Conservation (phyloP, 2,113 vertebrate genomes). For the Atrichornis clamosus region DNA sequence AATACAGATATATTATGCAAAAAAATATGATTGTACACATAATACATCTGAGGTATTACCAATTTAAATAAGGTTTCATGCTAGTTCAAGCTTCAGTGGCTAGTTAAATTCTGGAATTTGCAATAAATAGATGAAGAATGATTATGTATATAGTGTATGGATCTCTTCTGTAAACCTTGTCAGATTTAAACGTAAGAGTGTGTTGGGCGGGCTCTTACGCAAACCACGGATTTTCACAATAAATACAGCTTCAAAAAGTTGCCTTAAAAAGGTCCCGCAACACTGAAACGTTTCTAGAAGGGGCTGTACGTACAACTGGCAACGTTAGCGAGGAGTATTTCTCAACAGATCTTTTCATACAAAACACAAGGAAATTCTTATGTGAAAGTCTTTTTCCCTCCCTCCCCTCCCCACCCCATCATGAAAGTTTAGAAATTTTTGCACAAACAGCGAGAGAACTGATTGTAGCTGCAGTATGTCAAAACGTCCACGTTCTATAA, state of each 20-base stretch:
- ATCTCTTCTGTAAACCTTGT: constrained; percentile 60
- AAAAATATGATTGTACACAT: constrained; percentile 77
- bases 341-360: constrained; percentile 44
- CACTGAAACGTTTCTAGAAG: constrained; percentile 41
- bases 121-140: constrained; percentile 72
- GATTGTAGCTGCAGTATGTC: constrained; percentile 67
- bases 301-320: constrained; percentile 46
- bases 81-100: constrained; percentile 71
- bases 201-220: neutral
- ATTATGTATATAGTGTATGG: constrained; percentile 50
- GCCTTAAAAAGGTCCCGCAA: constrained; percentile 55
- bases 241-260: constrained; percentile 65
- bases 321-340: constrained; percentile 38
- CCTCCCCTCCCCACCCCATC: neutral
- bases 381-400: constrained; percentile 11
- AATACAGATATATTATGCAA: constrained; percentile 83
- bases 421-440: constrained; percentile 54
- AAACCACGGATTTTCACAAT: constrained; percentile 60
- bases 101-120: constrained; percentile 62
- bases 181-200: constrained; percentile 8
- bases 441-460: constrained; percentile 60
- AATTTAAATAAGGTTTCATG: constrained; percentile 76
- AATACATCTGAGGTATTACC: constrained; percentile 81
- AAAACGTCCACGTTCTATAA: constrained; percentile 46
- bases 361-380: constrained; percentile 58